Conservation (phyloP, 2,888 invertebrate species). For the Elysia crispata region DNA sequence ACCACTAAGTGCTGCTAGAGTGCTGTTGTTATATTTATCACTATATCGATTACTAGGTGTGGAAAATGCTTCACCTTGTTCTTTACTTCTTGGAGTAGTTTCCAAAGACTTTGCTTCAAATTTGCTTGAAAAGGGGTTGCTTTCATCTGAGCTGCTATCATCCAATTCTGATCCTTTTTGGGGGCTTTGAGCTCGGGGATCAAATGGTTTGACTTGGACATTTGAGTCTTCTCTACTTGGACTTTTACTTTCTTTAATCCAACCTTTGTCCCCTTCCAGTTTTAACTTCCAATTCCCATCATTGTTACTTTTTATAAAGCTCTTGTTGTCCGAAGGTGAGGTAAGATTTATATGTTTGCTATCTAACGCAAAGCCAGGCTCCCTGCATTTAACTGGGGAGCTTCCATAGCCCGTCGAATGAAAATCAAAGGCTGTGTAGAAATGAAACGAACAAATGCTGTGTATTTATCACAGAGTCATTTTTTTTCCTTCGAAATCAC, state of each 20-base stretch:
- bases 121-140: slow-evolving; percentile 32
- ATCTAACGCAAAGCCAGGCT: not conserved
- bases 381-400: slow-evolving; percentile 42
- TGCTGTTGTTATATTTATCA: slow-evolving; percentile 27
- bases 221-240: too few relatives aligned
- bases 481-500: too few relatives aligned
- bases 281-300: not conserved
- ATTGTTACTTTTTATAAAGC: not conserved
- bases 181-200: not conserved
- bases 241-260: too few relatives aligned
- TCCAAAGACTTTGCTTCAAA: not conserved
- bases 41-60: not conserved
- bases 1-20: not conserved
- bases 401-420: slow-evolving; percentile 51
- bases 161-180: not conserved
- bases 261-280: too few relatives aligned
- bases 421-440: slow-evolving; percentile 52
- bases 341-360: too few relatives aligned
- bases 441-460: not conserved
- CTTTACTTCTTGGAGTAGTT: not conserved
- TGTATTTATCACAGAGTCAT: too few relatives aligned
- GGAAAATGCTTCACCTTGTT: not conserved
- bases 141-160: slow-evolving; percentile 37
- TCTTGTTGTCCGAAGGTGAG: not conserved
- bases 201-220: too few relatives aligned